Percentiles rank a stretch among this genome's conserved stretches.
phyloP scores from a whole-genome alignment of 2,797 vertebrate species.

The Octomys mimax region DNA sequence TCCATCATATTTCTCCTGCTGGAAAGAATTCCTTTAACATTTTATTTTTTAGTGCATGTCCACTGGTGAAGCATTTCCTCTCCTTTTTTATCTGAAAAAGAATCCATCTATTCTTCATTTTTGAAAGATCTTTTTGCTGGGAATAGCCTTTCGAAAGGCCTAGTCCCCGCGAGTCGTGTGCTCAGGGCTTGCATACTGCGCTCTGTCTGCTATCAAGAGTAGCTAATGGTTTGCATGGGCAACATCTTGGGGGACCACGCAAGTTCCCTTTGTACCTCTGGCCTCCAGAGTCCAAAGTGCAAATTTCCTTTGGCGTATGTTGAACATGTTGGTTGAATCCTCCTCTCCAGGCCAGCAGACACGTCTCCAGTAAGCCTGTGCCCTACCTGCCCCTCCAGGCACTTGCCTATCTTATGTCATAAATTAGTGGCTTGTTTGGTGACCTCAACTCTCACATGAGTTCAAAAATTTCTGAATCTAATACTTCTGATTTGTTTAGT shows the following conservation, averaged over 20 bases:
- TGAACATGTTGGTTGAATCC: not conserved
- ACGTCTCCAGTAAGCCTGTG: not conserved
- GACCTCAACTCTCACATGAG: not conserved
- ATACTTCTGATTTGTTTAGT: not conserved
- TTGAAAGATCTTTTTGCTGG: not conserved
- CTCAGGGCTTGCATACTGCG: not conserved
- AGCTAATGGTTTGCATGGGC: not conserved
- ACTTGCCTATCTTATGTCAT: not conserved
- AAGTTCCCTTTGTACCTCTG: not conserved
- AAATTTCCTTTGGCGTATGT: not conserved
- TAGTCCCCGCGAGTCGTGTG: rapidly evolving
- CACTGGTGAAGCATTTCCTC: not conserved
- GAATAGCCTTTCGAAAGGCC: not conserved
- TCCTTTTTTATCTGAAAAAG: not conserved
- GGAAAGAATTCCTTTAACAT: not conserved
- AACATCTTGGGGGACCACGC: not conserved
- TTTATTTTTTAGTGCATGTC: not conserved
- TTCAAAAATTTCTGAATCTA: not conserved
- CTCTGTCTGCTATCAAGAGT: not conserved
- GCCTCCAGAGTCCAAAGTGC: not conserved
- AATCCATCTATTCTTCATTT: constrained; percentile 20
- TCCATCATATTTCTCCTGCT: not conserved
- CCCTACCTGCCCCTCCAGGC: not conserved
- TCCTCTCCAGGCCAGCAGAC: not conserved
- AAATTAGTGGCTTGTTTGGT: not conserved